Evolutionary conservation across 2,888 invertebrate genomes (phyloP).

Genomic region (Catotricha subobsoleta): DNA sequence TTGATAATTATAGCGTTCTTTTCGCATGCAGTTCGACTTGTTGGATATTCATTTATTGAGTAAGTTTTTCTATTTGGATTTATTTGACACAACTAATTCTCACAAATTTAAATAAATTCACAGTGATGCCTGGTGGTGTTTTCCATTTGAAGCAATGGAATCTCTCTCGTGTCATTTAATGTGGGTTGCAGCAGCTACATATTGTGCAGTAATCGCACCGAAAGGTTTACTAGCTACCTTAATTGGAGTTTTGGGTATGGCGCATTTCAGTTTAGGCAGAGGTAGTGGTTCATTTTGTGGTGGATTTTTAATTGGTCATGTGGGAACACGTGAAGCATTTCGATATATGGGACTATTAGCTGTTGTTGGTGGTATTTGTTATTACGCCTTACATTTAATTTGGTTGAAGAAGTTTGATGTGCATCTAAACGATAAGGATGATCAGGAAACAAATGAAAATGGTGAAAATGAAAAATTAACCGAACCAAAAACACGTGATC

Average conservation of each 20-base stretch:
- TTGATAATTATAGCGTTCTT: slow-evolving; percentile 70
- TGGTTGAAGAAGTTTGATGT: slow-evolving; percentile 48
- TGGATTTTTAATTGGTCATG: slow-evolving; percentile 54
- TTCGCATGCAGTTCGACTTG: slow-evolving; percentile 62
- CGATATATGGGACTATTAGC: slow-evolving; percentile 60
- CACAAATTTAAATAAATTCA: no score
- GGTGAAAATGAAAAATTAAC: slow-evolving; percentile 46
- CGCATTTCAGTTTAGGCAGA: slow-evolving; percentile 72
- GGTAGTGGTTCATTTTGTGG: slow-evolving; percentile 70
- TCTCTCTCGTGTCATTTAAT: slow-evolving; percentile 69
- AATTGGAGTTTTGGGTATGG: slow-evolving; percentile 73
- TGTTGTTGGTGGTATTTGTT: slow-evolving; percentile 49
- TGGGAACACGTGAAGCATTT: slow-evolving; percentile 61
- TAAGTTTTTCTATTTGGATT: slow-evolving; percentile 30
- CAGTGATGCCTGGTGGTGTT: slow-evolving; percentile 77
- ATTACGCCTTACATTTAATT: slow-evolving; percentile 49
- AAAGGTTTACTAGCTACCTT: slow-evolving; percentile 67
- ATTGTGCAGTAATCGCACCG: slow-evolving; percentile 69
- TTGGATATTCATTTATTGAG: slow-evolving; percentile 74
- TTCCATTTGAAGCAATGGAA: slow-evolving; percentile 75
- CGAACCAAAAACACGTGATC: slow-evolving; percentile 47
- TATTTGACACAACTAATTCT: background rate
- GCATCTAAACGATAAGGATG: slow-evolving; percentile 21
- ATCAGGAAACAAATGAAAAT: slow-evolving; percentile 29
- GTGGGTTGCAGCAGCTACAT: slow-evolving; percentile 83